Evolutionary conservation across 30 jellyfish, hydroid and myxozoan genomes (phyloP), one percentile per base, ranked within the genome.

Genomic region (Aurelia sp.): DNA sequence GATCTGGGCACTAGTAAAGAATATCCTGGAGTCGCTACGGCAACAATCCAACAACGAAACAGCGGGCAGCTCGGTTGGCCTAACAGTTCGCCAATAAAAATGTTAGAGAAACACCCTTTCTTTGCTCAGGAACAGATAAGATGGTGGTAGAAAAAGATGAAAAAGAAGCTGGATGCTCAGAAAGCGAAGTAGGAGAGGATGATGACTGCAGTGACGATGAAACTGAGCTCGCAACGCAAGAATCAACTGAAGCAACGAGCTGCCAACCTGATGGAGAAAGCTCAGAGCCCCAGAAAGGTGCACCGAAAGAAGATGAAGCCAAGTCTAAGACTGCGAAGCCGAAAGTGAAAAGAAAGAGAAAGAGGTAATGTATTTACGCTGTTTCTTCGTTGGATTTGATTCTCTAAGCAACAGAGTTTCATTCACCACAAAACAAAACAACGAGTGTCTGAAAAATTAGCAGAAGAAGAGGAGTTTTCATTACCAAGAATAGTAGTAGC

Each of bases 201-300:
- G 86, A 84, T 59, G 87, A 84, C 61, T 21, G 87, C 60, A 84
- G 85, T 31, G 85, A 71, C 3, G 85, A 78, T 31, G 93, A 84
- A 44, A 62, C 75, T 21, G 92, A 82, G 52, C n/a, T 30, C 15
- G 73, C 92, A 61, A 51, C 73, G 23, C 81, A 84, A 31, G 82
- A 71, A 62, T 61, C 86, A 6, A 19, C 5, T 35, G 93, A 84
- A 21, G 64, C 37, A 16, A 44, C 55, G 15, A 44, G 55, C 55
- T 44, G 15, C 55, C 55, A 44, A 44, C 13, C 55, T 44, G 55
- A 44, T 44, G 62, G 41, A 33, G 71, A n/a, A 3, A 22, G 17
- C 48, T 71, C 61, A 27, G 63, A 23, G 23, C 53, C 21, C 44
- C n/a, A 73, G 22, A 60, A 11, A 61, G 66, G 41, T 11, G 57